phyloP scores from a whole-genome alignment of 2,797 vertebrate species.

The Miichthys miiuy region DNA sequence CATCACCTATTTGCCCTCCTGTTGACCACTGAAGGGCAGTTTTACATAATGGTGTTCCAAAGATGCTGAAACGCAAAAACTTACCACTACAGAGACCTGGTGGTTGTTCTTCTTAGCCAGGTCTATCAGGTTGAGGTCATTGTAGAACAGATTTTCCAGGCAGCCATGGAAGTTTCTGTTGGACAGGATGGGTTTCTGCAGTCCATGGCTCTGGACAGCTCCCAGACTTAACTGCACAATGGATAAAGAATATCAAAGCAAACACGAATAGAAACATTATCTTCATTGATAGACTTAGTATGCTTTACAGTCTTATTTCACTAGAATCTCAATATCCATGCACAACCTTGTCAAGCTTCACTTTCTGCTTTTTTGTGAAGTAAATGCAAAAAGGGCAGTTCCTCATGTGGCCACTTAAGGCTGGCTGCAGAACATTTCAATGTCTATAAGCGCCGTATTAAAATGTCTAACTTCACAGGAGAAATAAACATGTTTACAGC shows the following conservation, averaged over 20 bases:
- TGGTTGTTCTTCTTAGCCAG: conserved; percentile 92
- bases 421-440: no score
- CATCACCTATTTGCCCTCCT: not conserved
- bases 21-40: not conserved
- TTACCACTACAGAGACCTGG: conserved; percentile 93
- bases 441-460: no score
- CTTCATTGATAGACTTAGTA: not conserved
- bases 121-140: conserved; percentile 92
- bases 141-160: conserved; percentile 96
- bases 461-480: no score
- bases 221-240: conserved; percentile 93
- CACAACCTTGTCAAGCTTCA: no score
- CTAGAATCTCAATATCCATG: not conserved
- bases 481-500: no score
- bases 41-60: not conserved
- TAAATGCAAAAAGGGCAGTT: no score
- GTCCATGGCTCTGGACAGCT: conserved; percentile 88
- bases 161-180: conserved; percentile 96
- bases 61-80: conserved; percentile 52
- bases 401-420: no score
- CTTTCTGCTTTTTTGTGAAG: no score
- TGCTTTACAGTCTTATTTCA: not conserved
- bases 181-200: conserved; percentile 92
- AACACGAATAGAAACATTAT: not conserved
- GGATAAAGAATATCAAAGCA: no score